Percentiles rank a stretch among this genome's conserved stretches.
These are phyloP conservation scores for Lophius americanus DNA, from an alignment of 2,797 vertebrate genomes.

Conservation along the genomic window DNA sequence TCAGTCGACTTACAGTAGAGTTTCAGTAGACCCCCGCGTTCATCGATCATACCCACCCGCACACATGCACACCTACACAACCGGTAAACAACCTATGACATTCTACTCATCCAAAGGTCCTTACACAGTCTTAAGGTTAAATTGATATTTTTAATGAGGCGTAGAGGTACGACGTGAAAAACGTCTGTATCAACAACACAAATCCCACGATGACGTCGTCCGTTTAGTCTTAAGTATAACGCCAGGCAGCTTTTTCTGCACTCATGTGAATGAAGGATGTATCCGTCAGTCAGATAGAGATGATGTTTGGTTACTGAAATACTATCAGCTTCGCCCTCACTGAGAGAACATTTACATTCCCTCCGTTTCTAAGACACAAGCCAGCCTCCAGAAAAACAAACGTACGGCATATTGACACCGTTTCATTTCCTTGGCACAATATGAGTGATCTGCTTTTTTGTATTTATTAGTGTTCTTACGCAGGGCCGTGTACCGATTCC, in stretches of 20 bases:
- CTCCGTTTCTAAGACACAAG: constrained; percentile 44
- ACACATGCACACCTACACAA: no score
- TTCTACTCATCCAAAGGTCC: neutral
- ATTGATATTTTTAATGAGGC: neutral
- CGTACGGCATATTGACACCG: constrained; percentile 57
- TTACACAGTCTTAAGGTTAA: neutral
- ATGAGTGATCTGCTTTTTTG: constrained; percentile 69
- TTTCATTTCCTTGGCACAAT: constrained; percentile 65
- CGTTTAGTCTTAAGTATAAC: neutral
- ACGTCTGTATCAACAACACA: neutral
- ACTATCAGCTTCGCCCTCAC: constrained; percentile 13
- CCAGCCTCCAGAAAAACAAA: constrained; percentile 49
- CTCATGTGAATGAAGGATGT: constrained; percentile 11
- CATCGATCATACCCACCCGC: no score
- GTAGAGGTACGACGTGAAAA: neutral
- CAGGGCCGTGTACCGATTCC: constrained; percentile 53
- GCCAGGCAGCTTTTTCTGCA: neutral
- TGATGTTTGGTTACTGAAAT: constrained; percentile 45
- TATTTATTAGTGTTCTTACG: constrained; percentile 69
- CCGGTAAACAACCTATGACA: no score
- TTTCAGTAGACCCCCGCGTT: no score
- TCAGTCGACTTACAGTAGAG: no score
- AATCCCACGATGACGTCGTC: neutral
- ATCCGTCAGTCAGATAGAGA: constrained; percentile 37
- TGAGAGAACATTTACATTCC: constrained; percentile 41